These are phyloP conservation scores for Arenaria interpres DNA, from an alignment of 2,113 vertebrate genomes.

Conservation along the genomic window DNA sequence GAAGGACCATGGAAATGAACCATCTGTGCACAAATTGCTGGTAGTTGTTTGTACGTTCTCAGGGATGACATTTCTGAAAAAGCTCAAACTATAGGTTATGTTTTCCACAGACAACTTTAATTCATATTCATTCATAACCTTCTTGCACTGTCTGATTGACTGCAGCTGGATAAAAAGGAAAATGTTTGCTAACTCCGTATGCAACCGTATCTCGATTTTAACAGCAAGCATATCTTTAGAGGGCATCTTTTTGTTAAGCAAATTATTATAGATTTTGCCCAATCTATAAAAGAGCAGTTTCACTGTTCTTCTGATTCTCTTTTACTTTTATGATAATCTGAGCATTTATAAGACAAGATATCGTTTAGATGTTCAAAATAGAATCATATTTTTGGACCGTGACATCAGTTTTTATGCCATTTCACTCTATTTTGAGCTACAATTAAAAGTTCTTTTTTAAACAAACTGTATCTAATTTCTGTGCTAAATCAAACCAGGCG, in stretches of 20 bases:
- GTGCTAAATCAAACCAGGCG: conserved; percentile 46
- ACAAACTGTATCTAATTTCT: conserved; percentile 64
- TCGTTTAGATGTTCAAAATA: conserved; percentile 53
- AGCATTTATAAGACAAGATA: conserved; percentile 39
- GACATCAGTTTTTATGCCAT: conserved; percentile 64
- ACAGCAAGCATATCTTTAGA: background rate
- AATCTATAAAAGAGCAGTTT: conserved; percentile 42
- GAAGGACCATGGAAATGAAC: background rate
- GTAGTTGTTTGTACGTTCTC: background rate
- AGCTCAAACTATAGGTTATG: background rate
- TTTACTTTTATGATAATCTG: conserved; percentile 51
- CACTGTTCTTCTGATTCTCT: conserved; percentile 30
- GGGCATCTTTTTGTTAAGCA: conserved; percentile 39
- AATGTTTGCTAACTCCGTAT: background rate
- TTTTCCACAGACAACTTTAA: background rate
- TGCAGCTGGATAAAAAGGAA: conserved; percentile 14
- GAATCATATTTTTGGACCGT: conserved; percentile 49
- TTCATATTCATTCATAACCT: background rate
- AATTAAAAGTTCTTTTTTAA: conserved; percentile 59
- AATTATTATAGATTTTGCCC: conserved; percentile 12
- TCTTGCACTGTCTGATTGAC: conserved; percentile 3
- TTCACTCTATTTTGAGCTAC: conserved; percentile 58
- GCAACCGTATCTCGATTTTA: background rate
- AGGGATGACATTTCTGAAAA: background rate
- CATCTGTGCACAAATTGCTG: background rate